Evolutionary conservation across 2,113 vertebrate species (phyloP).

Genomic region (Podarcis raffonei): DNA sequence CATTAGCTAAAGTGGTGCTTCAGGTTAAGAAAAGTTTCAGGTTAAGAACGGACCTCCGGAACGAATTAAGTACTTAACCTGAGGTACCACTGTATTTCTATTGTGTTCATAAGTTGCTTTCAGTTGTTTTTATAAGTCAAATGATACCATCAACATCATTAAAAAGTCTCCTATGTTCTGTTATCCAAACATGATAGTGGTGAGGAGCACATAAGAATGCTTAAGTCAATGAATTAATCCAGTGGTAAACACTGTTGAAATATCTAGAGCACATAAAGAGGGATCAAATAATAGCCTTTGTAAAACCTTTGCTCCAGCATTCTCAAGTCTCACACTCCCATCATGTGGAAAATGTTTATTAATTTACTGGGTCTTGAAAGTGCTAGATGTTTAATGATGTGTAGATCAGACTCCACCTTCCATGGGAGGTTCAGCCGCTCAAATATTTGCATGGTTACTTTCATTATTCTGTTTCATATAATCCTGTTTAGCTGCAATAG

Average conservation of each 20-base stretch:
- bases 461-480: neutral
- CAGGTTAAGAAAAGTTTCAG: too few species aligned
- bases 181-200: neutral
- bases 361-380: constrained; percentile 12
- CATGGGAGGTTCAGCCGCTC: neutral
- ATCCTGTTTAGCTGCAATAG: neutral
- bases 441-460: neutral
- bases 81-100: too few species aligned
- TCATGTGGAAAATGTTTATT: neutral
- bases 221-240: neutral
- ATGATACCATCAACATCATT: too few species aligned
- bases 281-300: constrained; percentile 10
- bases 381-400: neutral
- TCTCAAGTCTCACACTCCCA: neutral
- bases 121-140: too few species aligned
- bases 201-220: neutral
- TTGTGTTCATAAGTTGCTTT: too few species aligned
- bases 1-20: too few species aligned
- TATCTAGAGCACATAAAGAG: constrained; percentile 31
- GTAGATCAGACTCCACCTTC: neutral
- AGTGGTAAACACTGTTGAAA: neutral
- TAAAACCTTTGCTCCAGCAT: neutral
- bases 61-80: too few species aligned
- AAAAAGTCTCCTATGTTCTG: neutral
- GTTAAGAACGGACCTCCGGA: too few species aligned